These are phyloP conservation scores for Peromyscus aztecus DNA, from an alignment of 2,797 vertebrate genomes.

Conservation along the genomic window DNA sequence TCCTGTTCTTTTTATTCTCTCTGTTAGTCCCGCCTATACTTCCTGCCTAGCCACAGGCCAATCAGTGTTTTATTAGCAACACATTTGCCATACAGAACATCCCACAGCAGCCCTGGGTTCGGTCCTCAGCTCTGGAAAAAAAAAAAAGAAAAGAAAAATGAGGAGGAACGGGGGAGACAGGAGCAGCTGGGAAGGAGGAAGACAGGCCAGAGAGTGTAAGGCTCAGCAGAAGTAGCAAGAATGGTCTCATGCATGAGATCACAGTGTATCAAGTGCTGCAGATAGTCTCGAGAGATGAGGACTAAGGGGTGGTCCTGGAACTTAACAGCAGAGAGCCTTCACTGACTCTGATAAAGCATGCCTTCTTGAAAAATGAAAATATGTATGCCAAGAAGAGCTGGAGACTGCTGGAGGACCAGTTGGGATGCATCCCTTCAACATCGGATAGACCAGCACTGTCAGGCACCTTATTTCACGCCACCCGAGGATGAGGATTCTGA, in stretches of 20 bases:
- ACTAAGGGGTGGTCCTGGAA: neutral
- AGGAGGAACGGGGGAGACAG: neutral
- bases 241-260: neutral
- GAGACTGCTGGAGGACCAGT: neutral
- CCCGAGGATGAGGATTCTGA: neutral
- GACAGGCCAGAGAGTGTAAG: neutral
- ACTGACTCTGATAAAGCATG: neutral
- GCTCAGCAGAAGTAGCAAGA: neutral
- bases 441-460: neutral
- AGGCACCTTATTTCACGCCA: neutral
- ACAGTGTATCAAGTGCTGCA: neutral
- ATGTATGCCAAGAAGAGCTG: neutral
- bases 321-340: neutral
- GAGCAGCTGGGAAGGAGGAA: neutral
- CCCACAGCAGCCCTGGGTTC: no score
- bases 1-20: no score
- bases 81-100: no score
- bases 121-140: no score
- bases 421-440: neutral
- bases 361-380: neutral
- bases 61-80: no score
- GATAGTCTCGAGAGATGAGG: neutral
- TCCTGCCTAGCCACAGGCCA: no score
- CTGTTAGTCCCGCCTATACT: no score
- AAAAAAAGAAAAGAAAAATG: no score